Percentiles rank a stretch among this genome's conserved stretches.
These are phyloP conservation scores for Mesochorus sp. DNA, from an alignment of 2,888 invertebrate genomes.

Conservation along the genomic window DNA sequence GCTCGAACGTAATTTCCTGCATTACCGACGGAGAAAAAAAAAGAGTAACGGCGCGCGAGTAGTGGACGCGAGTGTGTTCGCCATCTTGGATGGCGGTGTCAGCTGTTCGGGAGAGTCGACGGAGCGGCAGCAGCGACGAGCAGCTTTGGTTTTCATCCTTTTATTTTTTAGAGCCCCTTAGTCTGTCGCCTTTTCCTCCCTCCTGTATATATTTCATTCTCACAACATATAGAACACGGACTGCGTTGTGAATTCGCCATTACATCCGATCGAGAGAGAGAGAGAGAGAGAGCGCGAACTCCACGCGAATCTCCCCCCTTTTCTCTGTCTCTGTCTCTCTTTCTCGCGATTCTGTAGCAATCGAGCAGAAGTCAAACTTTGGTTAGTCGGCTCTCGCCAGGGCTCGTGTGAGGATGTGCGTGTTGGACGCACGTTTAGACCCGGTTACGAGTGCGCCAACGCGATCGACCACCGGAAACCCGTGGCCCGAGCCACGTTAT, in stretches of 20 bases:
- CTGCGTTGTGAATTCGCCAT: background rate
- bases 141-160: constrained; percentile 18
- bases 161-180: constrained; percentile 7
- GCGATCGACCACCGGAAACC: constrained; percentile 62
- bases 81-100: constrained; percentile 44
- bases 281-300: background rate
- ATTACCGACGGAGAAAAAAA: no score
- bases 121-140: constrained; percentile 21
- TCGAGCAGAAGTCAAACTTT: constrained; percentile 31
- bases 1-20: no score
- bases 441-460: constrained; percentile 63
- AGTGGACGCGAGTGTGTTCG: background rate
- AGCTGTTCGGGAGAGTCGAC: constrained; percentile 42
- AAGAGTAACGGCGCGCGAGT: background rate
- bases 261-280: no score
- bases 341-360: background rate
- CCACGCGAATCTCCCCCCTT: background rate
- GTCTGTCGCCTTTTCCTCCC: background rate
- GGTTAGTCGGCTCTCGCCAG: constrained; percentile 74
- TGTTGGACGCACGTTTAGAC: constrained; percentile 49
- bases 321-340: background rate
- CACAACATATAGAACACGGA: background rate
- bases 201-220: background rate
- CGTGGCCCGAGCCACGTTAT: constrained; percentile 55
- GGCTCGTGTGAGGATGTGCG: constrained; percentile 73